Conservation (phyloP, 2,113 vertebrate genomes). For the Prochilodus magdalenae region DNA sequence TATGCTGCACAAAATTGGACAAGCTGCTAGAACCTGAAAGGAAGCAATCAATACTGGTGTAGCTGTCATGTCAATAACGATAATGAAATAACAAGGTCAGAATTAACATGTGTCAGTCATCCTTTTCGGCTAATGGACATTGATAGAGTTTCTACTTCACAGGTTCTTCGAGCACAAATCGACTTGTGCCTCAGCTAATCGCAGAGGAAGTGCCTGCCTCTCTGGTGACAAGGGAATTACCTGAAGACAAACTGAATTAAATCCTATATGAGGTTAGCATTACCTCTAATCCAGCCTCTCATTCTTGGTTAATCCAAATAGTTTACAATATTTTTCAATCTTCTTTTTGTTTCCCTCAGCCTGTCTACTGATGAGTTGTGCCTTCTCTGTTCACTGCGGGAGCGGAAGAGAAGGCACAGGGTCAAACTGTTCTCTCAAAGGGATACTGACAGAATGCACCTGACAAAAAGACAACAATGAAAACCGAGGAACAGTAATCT, state of each 20-base stretch:
- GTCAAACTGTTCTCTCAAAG: not conserved
- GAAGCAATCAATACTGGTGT: conserved; percentile 44
- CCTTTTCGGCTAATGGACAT: conserved; percentile 53
- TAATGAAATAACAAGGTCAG: conserved; percentile 60
- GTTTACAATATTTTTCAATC: not conserved
- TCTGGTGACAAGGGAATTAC: conserved; percentile 46
- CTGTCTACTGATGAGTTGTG: not conserved
- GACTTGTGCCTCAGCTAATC: conserved; percentile 61
- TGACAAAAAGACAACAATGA: not conserved
- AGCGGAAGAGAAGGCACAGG: not conserved
- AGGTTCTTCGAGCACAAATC: conserved; percentile 63
- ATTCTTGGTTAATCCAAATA: conserved; percentile 2
- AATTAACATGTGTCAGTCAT: conserved; percentile 61
- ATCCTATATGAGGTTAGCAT: conserved; percentile 46
- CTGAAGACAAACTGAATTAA: conserved; percentile 40
- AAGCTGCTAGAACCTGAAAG: conserved; percentile 47
- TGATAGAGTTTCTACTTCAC: conserved; percentile 54
- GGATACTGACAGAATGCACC: not conserved
- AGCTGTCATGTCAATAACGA: conserved; percentile 48
- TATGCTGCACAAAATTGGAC: conserved; percentile 1
- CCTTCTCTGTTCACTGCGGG: too few relatives aligned
- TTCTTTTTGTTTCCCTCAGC: conserved; percentile 12
- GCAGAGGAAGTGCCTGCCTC: conserved; percentile 48
- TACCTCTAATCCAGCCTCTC: conserved; percentile 29
- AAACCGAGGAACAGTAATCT: not conserved